phyloP scores from a whole-genome alignment of 2,888 invertebrate genomes.

The Drosophila recens region DNA sequence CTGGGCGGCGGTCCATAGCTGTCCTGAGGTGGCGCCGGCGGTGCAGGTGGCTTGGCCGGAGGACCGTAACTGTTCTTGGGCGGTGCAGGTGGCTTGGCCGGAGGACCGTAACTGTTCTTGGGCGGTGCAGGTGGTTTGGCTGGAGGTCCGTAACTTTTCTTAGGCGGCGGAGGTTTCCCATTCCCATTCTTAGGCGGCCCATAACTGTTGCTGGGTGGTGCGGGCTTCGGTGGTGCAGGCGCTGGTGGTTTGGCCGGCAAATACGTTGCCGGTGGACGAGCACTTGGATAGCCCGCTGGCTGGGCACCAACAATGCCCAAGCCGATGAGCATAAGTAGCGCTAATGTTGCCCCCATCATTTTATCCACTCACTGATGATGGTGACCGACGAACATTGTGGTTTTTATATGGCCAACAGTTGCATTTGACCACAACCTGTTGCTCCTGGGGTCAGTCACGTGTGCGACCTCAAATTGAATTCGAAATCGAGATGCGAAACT shows the following conservation, averaged over 20 bases:
- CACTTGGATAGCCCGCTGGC: conserved; percentile 77
- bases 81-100: conserved; percentile 42
- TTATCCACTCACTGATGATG: conserved; percentile 31
- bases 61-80: conserved; percentile 56
- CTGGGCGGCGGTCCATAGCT: conserved; percentile 58
- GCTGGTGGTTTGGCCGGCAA: conserved; percentile 46
- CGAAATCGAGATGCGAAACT: conserved; percentile 45
- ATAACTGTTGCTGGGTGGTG: conserved; percentile 42
- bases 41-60: conserved; percentile 45
- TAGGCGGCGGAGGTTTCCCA: conserved; percentile 44
- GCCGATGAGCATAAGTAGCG: conserved; percentile 26
- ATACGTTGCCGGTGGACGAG: conserved; percentile 54
- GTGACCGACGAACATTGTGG: conserved; percentile 4
- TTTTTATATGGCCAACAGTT: conserved; percentile 56
- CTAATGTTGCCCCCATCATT: conserved; percentile 52
- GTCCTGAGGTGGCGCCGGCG: conserved; percentile 32
- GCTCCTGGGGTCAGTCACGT: conserved; percentile 58
- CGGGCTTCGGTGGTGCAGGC: conserved; percentile 27
- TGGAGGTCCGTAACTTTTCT: conserved; percentile 51
- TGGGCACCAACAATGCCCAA: conserved; percentile 35
- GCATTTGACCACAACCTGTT: conserved; percentile 60
- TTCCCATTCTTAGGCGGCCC: conserved; percentile 50
- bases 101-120: conserved; percentile 51
- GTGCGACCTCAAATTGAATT: conserved; percentile 42
- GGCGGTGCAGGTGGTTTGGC: conserved; percentile 46